Evolutionary conservation across 2,113 vertebrate species (phyloP).

Genomic region (Sturnira hondurensis): DNA sequence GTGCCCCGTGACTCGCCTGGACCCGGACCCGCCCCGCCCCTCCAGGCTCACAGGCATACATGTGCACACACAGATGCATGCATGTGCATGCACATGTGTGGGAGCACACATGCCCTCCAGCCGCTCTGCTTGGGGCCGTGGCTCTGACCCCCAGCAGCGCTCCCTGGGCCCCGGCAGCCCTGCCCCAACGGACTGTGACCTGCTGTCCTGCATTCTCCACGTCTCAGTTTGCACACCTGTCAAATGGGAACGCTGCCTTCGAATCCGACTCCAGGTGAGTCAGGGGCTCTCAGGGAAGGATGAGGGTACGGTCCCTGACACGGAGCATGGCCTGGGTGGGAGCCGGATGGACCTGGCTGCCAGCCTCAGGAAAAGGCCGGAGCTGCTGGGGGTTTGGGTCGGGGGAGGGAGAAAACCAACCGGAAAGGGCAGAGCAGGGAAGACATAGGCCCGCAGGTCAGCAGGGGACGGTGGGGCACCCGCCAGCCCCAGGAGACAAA

Average conservation of each 20-base stretch:
- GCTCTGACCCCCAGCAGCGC: background rate
- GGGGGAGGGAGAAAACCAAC: no score
- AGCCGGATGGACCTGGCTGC: background rate
- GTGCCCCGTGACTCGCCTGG: background rate
- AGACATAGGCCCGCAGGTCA: background rate
- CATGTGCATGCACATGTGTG: fast-evolving
- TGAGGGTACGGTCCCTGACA: no score
- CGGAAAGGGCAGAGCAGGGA: background rate
- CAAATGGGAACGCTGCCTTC: background rate
- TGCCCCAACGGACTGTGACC: background rate
- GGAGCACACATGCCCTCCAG: background rate
- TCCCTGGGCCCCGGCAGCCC: fast-evolving
- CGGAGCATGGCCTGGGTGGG: background rate
- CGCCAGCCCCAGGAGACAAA: background rate
- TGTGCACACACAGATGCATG: background rate
- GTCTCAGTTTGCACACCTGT: background rate
- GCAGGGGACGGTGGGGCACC: background rate
- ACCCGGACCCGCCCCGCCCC: no score
- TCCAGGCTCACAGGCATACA: background rate
- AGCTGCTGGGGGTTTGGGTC: no score
- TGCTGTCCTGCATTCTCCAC: fast-evolving
- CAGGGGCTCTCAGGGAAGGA: background rate
- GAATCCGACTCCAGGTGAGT: no score
- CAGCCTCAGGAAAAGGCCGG: background rate
- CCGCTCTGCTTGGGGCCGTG: background rate